Evolutionary conservation across 2,113 vertebrate genomes (phyloP), one percentile per base, ranked within the genome.

Genomic region (Redunca redunca): DNA sequence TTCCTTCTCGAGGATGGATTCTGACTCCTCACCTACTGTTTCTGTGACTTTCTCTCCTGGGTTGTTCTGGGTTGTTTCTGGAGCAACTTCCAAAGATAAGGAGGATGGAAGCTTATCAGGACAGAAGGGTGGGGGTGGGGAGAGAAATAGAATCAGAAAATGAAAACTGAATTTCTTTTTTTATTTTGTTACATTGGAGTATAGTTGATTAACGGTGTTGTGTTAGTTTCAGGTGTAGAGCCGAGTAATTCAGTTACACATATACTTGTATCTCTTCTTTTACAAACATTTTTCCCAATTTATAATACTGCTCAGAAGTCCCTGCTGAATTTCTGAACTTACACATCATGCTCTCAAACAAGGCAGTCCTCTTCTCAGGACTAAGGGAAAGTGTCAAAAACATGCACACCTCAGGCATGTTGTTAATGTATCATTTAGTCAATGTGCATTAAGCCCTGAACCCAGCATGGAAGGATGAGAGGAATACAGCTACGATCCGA

Each of bases 41-140:
- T 91, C 98, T 3, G 26, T 12, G 2, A 6, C 36, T 10, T 98
- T 93, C 92, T 95, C 97, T 48, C 97, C 96, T 0, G 28, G 26
- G 2, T 46, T 88, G 10, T 33, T 83, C 58, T 98, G 98, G 83
- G 28, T 81, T n/a, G 96, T 43, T 88, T 97, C 74, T 83, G 74
- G 0, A 36, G 96, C 46, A 81, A 2, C 89, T 97, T 98, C 97
- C 81, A 83, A 62, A 26, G 92, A 28, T 0, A 89, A 86, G 21
- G 94, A 71, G 23, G 26, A 80, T 81, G 97, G 81, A 87, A 97
- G 94, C 98, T 99, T 91, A 10, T 53, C 26, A 91, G 64, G 55
- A 7, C 71, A 96, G 81, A 64, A 81, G 3, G 19, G 57, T 13
- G 1, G 9, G 11, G 5, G 0, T 17, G 26, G 3, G 67, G 57